These are phyloP conservation scores for Drymodes brunneopygia DNA, from an alignment of 2,113 vertebrate genomes.

Conservation along the genomic window DNA sequence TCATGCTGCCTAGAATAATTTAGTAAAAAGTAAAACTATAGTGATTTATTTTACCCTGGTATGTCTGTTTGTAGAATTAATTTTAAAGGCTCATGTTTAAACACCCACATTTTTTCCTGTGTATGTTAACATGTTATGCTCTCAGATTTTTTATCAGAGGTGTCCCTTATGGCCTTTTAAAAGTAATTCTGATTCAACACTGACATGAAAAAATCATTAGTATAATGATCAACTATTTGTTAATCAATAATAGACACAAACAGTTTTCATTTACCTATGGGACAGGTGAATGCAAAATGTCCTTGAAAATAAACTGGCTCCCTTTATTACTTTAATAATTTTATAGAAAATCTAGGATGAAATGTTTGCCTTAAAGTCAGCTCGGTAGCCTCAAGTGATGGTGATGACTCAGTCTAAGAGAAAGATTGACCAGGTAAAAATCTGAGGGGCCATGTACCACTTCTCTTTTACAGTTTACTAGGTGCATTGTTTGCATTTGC, in stretches of 20 bases:
- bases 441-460: not conserved
- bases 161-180: not conserved
- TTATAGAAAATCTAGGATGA: not conserved
- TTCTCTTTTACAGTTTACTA: not conserved
- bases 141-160: not conserved
- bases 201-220: not conserved
- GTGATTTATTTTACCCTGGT: not conserved
- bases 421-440: not conserved
- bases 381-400: not conserved
- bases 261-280: not conserved
- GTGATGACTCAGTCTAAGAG: not conserved
- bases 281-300: not conserved
- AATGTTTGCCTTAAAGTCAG: not conserved
- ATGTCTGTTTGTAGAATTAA: not conserved
- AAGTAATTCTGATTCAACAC: not conserved
- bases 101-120: not conserved
- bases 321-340: not conserved
- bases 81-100: not conserved
- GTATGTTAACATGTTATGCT: not conserved
- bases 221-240: not conserved
- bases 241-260: not conserved
- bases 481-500: not conserved
- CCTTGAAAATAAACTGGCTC: not conserved
- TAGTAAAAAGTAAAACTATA: slow-evolving; percentile 26
- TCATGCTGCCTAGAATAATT: slow-evolving; percentile 16